Evolutionary conservation across 2,888 invertebrate genomes (phyloP).

Genomic region (Drosophila affinis): DNA sequence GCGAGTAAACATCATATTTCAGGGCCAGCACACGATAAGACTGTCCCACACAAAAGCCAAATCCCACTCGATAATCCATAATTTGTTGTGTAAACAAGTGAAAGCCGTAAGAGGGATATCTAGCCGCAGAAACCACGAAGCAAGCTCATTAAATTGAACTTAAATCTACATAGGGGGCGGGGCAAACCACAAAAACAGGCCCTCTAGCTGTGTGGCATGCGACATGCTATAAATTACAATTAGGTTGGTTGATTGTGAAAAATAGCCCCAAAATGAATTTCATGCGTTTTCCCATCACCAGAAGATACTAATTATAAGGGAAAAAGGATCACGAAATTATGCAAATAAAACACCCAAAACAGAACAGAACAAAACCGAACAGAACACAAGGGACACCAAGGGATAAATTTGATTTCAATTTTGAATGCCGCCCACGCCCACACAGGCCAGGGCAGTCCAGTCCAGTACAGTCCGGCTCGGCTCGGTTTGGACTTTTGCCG

Average conservation of each 20-base stretch:
- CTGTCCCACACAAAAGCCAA: background rate
- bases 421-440: slow-evolving; percentile 28
- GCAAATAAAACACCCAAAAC: slow-evolving; percentile 21
- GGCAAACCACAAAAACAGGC: slow-evolving; percentile 33
- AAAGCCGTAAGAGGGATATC: background rate
- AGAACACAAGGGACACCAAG: background rate
- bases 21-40: slow-evolving; percentile 30
- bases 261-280: slow-evolving; percentile 47
- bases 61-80: background rate
- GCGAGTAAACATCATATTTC: slow-evolving; percentile 45
- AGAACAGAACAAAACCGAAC: slow-evolving; percentile 4
- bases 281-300: slow-evolving; percentile 33
- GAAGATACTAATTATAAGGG: slow-evolving; percentile 60
- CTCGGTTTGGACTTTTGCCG: slow-evolving; percentile 37
- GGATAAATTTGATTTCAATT: slow-evolving; percentile 66
- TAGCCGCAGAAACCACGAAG: slow-evolving; percentile 29
- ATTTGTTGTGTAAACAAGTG: slow-evolving; percentile 26
- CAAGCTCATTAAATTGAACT: slow-evolving; percentile 67
- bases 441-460: too few species aligned
- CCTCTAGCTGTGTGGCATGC: background rate
- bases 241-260: slow-evolving; percentile 73
- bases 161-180: slow-evolving; percentile 52
- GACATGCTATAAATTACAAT: slow-evolving; percentile 74
- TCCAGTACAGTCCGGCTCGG: slow-evolving; percentile 5
- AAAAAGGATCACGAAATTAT: slow-evolving; percentile 38